Conservation (phyloP, 2,888 invertebrate species). For the Agrochola lota region DNA sequence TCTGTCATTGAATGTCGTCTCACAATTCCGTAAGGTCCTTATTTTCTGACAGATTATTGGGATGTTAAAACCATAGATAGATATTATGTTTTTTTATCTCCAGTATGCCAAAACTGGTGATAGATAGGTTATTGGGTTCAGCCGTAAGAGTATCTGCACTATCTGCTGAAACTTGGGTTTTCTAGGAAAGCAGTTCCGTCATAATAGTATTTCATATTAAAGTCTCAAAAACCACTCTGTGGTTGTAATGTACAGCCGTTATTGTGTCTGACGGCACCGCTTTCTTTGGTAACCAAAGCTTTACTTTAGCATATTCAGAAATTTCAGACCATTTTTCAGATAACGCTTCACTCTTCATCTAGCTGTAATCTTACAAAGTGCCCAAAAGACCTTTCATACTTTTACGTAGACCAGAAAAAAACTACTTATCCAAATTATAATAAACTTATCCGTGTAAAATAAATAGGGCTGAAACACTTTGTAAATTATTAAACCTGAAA, state of each 20-base stretch:
- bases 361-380: conserved; percentile 38
- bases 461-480: conserved; percentile 39
- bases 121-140: too few species aligned
- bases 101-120: too few species aligned
- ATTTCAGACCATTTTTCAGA: neutral
- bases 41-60: too few species aligned
- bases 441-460: conserved; percentile 14
- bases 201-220: neutral
- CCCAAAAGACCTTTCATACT: neutral
- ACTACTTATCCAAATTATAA: conserved; percentile 40
- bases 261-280: neutral
- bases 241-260: neutral
- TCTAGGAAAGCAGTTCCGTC: neutral
- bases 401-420: conserved; percentile 20
- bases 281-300: too few species aligned
- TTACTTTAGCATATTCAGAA: neutral
- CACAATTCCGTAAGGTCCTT: too few species aligned
- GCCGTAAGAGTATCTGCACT: neutral
- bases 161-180: neutral
- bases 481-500: conserved; percentile 44
- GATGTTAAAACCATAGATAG: too few species aligned
- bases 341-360: conserved; percentile 13
- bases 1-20: too few species aligned
- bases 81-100: too few species aligned
- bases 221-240: neutral